Base-by-base conservation (phyloP, 1,140 invertebrate genomes). In the Zaprionus inermis region DNA sequence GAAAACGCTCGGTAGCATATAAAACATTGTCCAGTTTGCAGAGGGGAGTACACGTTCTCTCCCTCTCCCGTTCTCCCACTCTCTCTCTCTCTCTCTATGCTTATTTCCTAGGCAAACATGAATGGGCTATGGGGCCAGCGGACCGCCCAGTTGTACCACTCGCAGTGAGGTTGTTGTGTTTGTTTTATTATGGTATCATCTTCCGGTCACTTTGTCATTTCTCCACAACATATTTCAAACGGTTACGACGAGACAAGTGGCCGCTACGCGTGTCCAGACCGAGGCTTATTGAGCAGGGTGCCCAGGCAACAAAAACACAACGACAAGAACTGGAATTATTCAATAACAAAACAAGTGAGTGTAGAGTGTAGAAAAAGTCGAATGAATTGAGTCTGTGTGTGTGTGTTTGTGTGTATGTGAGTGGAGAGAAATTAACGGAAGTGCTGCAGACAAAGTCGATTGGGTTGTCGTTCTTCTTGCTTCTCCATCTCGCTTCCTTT, bases 151-250 rank as follows among this genome's bases (percentile, higher is more conserved):
- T 52, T 57, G 30, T 60, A 44, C 7, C 7, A 6, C 30, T 51
- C 38, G 38, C 38, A 44, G 38, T 44, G 36, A 28, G 20, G 44
- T 54, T 57, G 30, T 71, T 74, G 71, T 78, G 63, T 76, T 72
- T 79, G 63, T 89, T 89, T 90, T 89, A 89, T 84, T 89, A 78
- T 76, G 84, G 85, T 90, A 90, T 90, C 81, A 85, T 90, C 85
- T 90, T 90, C 85, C 85, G 85, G 85, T 90, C 81, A 90, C 81
- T 90, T 90, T 90, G 85, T 90, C 85, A 90, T 89, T 85, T 84
- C 73, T 75, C 86, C 76, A 76, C 59, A 77, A 82, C 85, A 90
- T 90, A 90, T 85, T 81, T 90, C 85, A 85, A 90, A 90, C 78
- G 74, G 85, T 70, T 76, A 76, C 82, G 78, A 76, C 36, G 63